Evolutionary conservation across 1,140 invertebrate species (phyloP).

Genomic region (Drosophila rufa): DNA sequence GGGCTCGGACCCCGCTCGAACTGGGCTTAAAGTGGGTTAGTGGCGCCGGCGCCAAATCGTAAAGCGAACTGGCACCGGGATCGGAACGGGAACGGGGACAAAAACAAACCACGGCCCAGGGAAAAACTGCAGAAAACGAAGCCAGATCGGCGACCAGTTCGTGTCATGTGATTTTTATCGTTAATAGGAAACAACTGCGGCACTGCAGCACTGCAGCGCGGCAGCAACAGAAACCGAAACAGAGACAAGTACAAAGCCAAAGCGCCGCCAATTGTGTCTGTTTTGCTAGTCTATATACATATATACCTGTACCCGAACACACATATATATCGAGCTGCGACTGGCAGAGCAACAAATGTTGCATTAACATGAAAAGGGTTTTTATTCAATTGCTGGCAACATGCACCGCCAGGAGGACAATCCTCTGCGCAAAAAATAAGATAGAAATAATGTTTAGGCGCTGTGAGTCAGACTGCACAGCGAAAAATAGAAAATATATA

Average conservation of each 20-base stretch:
- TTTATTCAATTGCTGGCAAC: constrained; percentile 74
- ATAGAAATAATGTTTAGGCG: constrained; percentile 18
- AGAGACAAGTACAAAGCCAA: constrained; percentile 70
- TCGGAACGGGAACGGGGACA: constrained; percentile 20
- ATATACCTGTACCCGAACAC: neutral
- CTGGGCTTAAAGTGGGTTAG: constrained; percentile 73
- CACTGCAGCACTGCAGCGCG: too few relatives aligned
- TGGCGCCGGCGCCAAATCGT: constrained; percentile 74
- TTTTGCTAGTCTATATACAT: constrained; percentile 34
- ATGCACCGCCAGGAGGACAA: constrained; percentile 49
- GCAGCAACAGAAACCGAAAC: constrained; percentile 37
- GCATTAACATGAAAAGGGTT: constrained; percentile 81
- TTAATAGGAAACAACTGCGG: constrained; percentile 82
- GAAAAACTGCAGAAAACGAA: constrained; percentile 56
- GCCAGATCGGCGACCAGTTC: constrained; percentile 80
- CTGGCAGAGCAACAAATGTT: constrained; percentile 72
- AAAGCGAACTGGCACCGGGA: constrained; percentile 9
- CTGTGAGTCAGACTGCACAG: constrained; percentile 40
- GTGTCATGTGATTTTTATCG: constrained; percentile 84
- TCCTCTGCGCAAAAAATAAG: constrained; percentile 2
- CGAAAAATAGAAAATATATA: neutral
- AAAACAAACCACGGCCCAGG: constrained; percentile 46
- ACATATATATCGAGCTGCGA: constrained; percentile 24
- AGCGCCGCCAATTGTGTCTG: constrained; percentile 67
- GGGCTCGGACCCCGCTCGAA: neutral